Base-by-base conservation (phyloP, 92 coral and sea anemone species). In the Heteractis magnifica region DNA sequence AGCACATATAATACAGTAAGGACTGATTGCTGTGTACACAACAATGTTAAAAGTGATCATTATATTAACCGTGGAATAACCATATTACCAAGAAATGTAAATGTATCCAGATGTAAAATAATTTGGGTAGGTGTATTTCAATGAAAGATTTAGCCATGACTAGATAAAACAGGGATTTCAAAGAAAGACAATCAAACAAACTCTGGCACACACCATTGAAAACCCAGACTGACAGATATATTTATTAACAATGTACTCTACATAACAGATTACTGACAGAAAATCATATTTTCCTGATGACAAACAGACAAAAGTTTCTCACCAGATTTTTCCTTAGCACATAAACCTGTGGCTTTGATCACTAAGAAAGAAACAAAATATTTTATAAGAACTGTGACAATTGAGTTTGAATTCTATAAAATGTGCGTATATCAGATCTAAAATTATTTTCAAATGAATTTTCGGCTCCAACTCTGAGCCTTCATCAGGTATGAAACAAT, bases 301-400 rank as follows among this genome's bases (percentile, higher is more conserved):
- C 73, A 68, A 68, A 68, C 44, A 68, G 73, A 8, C 23, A 68
- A 20, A 68, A 2, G 1, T 23, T 68, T 68, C 88, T 20, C 77
- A 95, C 98, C 95, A 12, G 78, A 86, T 83, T 90, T 87, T 8
- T 84, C 90, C 71, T 89, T 95, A 73, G 92, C 91, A 64, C 93
- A 90, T 74, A 95, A 89, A 73, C 93, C 97, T 78, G 91, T 89
- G 64, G 98, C 98, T 78, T 91, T 95, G 82, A 95, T 90, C 64
- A 95, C 98, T 95, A 75, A 84, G 77, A 80, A 82, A 51, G 65
- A 16, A 76, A n/a, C 70, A 62, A 62, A 18, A 62, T 34, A 34
- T 34, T 0, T 34, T 34, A 34, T 34, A 34, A 34, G 44, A 34
- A 34, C 44, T 34, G 44, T 34, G 44, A 34, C 44, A 34, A 34